phyloP scores from a whole-genome alignment of 1,140 invertebrate species.

The Dendroctonus ponderosae region DNA sequence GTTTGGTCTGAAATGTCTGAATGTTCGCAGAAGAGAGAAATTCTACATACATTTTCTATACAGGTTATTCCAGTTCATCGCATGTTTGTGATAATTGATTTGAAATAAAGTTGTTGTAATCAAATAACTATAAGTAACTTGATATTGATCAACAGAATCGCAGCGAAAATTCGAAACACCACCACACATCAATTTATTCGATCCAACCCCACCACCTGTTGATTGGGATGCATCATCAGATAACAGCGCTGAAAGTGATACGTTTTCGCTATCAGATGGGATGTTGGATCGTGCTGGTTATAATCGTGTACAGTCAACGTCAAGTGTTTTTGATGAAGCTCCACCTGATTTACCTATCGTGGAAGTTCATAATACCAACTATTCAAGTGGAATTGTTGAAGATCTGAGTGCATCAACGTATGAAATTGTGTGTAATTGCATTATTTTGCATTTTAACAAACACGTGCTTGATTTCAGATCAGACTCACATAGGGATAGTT shows the following conservation, averaged over 20 bases:
- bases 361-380: constrained; percentile 8
- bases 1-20: too few relatives aligned
- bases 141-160: background rate
- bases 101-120: too few relatives aligned
- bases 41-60: too few relatives aligned
- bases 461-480: constrained; percentile 23
- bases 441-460: background rate
- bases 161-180: background rate
- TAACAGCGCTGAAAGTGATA: constrained; percentile 32
- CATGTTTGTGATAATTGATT: too few relatives aligned
- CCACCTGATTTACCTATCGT: constrained; percentile 22
- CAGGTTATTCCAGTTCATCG: too few relatives aligned
- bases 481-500: constrained; percentile 27
- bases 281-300: constrained; percentile 8
- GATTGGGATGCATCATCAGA: constrained; percentile 42
- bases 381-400: constrained; percentile 31
- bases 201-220: constrained; percentile 39
- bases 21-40: too few relatives aligned
- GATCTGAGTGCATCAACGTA: constrained; percentile 8
- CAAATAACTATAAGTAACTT: too few relatives aligned
- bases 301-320: constrained; percentile 7
- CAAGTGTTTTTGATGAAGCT: constrained; percentile 41
- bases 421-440: background rate
- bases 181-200: constrained; percentile 35
- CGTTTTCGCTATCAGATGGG: constrained; percentile 18